These are phyloP conservation scores for Gambusia affinis DNA, from an alignment of 2,113 vertebrate species.

Conservation along the genomic window DNA sequence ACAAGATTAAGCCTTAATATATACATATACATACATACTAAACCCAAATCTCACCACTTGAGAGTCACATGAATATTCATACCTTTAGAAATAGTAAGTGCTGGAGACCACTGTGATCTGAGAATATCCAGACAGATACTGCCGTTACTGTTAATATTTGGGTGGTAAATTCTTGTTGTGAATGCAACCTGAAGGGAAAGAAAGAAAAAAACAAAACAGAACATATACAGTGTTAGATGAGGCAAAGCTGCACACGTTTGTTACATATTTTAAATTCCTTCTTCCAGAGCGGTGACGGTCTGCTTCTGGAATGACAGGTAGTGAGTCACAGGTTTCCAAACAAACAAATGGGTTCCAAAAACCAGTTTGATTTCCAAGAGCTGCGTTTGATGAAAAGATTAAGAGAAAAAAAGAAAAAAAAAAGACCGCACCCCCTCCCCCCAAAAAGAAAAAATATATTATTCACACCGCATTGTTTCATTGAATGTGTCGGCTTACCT, in stretches of 20 bases:
- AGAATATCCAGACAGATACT: constrained; percentile 87
- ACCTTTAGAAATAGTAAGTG: constrained; percentile 86
- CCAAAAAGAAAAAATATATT: background rate
- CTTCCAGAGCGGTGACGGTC: background rate
- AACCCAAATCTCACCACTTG: no score
- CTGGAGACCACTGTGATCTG: constrained; percentile 85
- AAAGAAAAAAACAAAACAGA: constrained; percentile 7
- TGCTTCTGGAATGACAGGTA: constrained; percentile 32
- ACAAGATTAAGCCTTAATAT: no score
- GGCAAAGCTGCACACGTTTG: background rate
- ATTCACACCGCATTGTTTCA: background rate
- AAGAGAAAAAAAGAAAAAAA: background rate
- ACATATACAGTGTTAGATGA: background rate
- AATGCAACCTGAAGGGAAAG: constrained; percentile 76
- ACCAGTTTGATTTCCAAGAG: background rate
- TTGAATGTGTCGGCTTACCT: constrained; percentile 58
- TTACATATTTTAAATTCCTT: constrained; percentile 14
- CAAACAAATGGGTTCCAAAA: background rate
- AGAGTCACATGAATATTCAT: constrained; percentile 1
- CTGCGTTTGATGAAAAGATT: no score
- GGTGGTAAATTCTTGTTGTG: constrained; percentile 85
- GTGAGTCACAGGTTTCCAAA: constrained; percentile 1
- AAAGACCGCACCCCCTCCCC: background rate
- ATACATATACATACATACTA: no score
- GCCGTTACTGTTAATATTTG: constrained; percentile 87